Base-by-base conservation (phyloP, 53 echinoderm and acorn worm species). In the Echinometra lucunter region DNA sequence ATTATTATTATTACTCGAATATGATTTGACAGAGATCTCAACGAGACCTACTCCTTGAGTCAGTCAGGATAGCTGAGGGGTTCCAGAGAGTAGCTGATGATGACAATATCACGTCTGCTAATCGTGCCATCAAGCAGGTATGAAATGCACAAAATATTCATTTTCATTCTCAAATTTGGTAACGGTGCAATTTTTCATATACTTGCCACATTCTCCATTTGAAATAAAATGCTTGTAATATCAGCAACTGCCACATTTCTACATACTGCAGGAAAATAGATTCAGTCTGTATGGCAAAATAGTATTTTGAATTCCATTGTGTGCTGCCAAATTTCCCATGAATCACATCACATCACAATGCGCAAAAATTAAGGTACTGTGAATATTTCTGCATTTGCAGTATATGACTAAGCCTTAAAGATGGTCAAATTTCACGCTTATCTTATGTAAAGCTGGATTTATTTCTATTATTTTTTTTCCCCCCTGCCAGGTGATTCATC, bases 111-210 rank as follows among this genome's bases (percentile, higher is more conserved):
- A 88, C 95, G 4, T 95, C 94, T 38, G 74, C 97, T 53, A 95
- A 98, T 56, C 97, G 89, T 57, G 97, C 98, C 56, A 95, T 99
- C 56, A 99, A 98, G 95, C 98, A 98, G 96, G 99, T 99, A 95
- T 9, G 78, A 30, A 8, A 8, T 18, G 7, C 2, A 53, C 4
- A 53, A 53, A 1, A 1, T 2, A 11, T 53, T 53, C 4, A 11
- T 53, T 70, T 70, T 2, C 30, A 70, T 70, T 12, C 34, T 70
- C 30, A 70, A 34, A 35, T 53, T 66, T 35, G 34, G 72, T 35
- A 35, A 72, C 72, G 13, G 15, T 10, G 0, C 11, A 4, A 28
- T 34, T 72, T 34, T 72, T 72, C 72, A 15, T 72, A n/a, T 72
- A 13, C 6, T 16, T 15, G 15, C 15, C 13, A 32, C 32, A 72